Base-by-base conservation (phyloP, 2,888 invertebrate species). In the Brachyptera putata region DNA sequence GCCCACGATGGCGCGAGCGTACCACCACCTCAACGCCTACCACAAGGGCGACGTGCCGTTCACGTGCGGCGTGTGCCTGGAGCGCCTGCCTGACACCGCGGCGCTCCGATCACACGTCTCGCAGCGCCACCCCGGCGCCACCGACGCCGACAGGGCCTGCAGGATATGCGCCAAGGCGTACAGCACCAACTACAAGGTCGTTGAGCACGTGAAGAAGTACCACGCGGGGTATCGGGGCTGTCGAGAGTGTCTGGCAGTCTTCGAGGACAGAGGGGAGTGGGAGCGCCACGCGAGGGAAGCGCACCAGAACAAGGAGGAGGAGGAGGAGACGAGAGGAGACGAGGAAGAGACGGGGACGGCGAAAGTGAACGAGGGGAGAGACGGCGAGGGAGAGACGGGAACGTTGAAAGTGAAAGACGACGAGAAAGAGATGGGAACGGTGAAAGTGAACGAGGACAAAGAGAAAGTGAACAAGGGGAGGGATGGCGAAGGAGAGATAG, bases 141-240 rank as follows among this genome's bases (percentile, higher is more conserved):
- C 82, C 1, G 70, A 73, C 5, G 78, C 77, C 49, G 74, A 79
- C 0, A 80, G 79, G 24, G 79, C 80, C 0, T 83, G 82, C 65
- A 77, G 79, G 24, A 78, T 83, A 1, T 83, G 83, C 66, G 83
- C 81, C 0, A 82, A 81, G 67, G 79, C 80, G 62, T 82, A 81
- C 66, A 80, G 80, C 0, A 79, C 79, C 1, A 80, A 80, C 61
- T 80, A 81, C 78, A 82, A 82, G 66, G 53, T 53, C 0, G 79
- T 79, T 61, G 81, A 82, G 67, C 83, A 83, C 66, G 73, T 82
- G 39, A 79, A 80, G 63, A 81, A 81, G 63, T 79, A 79, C 24
- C 83, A 83, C 66, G 81, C 81, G 50, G 79, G 80, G 25, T 82
- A 81, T n/a, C 63, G 75, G 76, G 41, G 80, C 80, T 83, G 83